Percentiles rank a stretch among this genome's conserved stretches.
These are phyloP conservation scores for Drosophila setosimentum DNA, from an alignment of 2,888 invertebrate genomes.

Conservation along the genomic window DNA sequence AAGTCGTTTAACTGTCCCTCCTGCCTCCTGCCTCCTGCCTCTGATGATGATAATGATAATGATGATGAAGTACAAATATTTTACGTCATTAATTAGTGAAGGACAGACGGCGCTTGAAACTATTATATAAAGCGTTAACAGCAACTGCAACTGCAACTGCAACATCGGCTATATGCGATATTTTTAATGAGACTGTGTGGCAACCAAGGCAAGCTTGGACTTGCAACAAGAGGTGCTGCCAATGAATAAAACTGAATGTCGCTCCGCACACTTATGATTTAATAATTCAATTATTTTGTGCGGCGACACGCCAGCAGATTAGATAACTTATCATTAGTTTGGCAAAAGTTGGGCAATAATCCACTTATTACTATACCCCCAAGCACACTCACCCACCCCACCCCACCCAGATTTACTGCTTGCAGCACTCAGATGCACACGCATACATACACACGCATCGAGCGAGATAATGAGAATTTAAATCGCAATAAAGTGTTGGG, in stretches of 20 bases:
- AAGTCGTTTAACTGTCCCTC: constrained; percentile 1
- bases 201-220: not conserved
- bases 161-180: constrained; percentile 59
- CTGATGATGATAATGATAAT: constrained; percentile 16
- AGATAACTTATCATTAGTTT: constrained; percentile 63
- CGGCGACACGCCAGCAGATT: constrained; percentile 26
- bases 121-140: constrained; percentile 72
- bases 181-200: constrained; percentile 32
- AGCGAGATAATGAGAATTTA: constrained; percentile 71
- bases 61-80: constrained; percentile 74
- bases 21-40: constrained; percentile 2
- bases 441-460: constrained; percentile 18
- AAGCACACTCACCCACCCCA: not conserved
- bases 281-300: constrained; percentile 74
- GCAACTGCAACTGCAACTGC: constrained; percentile 35
- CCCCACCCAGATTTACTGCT: not conserved
- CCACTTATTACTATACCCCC: not conserved
- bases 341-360: constrained; percentile 41
- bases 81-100: constrained; percentile 75
- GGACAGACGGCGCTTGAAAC: constrained; percentile 58
- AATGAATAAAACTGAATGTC: constrained; percentile 18
- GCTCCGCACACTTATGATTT: constrained; percentile 14
- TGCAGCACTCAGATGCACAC: constrained; percentile 4
- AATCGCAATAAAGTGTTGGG: constrained; percentile 69
- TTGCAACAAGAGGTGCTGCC: constrained; percentile 7